Conservation (phyloP, 2,797 vertebrate genomes). For the Enteromius thamalakanensis region DNA sequence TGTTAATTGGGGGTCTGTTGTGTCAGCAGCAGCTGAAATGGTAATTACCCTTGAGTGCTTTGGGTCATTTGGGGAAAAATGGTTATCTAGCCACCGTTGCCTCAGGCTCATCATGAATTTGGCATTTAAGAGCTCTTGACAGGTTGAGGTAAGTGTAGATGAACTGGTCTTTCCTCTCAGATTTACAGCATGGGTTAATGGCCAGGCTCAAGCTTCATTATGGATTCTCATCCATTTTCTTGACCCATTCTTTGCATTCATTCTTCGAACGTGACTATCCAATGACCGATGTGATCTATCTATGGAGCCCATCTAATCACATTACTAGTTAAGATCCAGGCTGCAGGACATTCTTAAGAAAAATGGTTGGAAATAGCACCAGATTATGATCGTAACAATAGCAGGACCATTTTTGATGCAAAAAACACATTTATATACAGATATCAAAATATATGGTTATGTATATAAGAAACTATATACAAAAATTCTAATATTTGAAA, state of each 20-base stretch:
- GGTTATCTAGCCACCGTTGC: slow-evolving; percentile 40
- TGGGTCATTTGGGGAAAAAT: slow-evolving; percentile 50
- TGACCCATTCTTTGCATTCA: slow-evolving; percentile 6
- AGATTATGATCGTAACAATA: slow-evolving; percentile 5
- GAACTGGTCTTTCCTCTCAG: background rate
- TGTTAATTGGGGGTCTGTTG: slow-evolving; percentile 49
- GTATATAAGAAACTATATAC: background rate
- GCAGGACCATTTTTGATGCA: background rate
- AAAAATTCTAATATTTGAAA: background rate
- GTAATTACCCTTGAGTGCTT: slow-evolving; percentile 60
- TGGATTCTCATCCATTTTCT: slow-evolving; percentile 24
- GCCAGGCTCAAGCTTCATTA: slow-evolving; percentile 14
- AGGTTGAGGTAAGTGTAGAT: slow-evolving; percentile 24
- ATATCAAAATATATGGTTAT: background rate
- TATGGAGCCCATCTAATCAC: slow-evolving; percentile 32
- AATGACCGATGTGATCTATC: slow-evolving; percentile 25
- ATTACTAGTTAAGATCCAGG: slow-evolving; percentile 32
- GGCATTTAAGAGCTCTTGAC: slow-evolving; percentile 43
- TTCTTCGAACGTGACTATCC: background rate
- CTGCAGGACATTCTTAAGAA: background rate
- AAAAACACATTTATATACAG: background rate
- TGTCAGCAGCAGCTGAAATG: slow-evolving; percentile 54
- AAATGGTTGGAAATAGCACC: background rate
- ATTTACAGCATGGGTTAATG: slow-evolving; percentile 38
- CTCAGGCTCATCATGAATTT: slow-evolving; percentile 30